These are phyloP conservation scores for Passer montanus DNA, from an alignment of 2,113 vertebrate species.

Conservation along the genomic window DNA sequence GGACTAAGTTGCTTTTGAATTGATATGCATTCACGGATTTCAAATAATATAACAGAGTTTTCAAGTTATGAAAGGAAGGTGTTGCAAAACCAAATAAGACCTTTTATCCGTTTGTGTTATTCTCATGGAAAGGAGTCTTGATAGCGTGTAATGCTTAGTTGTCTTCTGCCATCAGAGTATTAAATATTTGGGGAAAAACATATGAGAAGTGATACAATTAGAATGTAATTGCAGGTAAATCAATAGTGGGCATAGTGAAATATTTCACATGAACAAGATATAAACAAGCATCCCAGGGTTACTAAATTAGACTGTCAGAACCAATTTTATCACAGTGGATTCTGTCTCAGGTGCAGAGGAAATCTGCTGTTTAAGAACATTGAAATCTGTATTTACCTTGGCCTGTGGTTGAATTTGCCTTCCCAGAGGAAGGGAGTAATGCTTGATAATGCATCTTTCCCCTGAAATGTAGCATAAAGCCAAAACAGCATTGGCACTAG, in stretches of 20 bases:
- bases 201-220: not conserved
- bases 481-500: not conserved
- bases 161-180: not conserved
- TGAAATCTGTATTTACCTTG: not conserved
- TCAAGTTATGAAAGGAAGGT: not conserved
- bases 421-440: not conserved
- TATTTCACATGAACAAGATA: not conserved
- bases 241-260: not conserved
- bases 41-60: not conserved
- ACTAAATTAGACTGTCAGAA: not conserved
- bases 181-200: not conserved
- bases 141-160: not conserved
- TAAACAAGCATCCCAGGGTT: not conserved
- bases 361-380: not conserved
- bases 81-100: not conserved
- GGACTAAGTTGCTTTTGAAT: not conserved
- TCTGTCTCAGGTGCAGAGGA: not conserved
- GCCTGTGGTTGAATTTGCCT: not conserved
- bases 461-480: not conserved
- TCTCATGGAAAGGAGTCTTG: not conserved
- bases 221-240: constrained; percentile 14
- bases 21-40: not conserved
- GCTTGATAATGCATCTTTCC: not conserved
- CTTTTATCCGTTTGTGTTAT: not conserved
- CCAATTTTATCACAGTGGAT: not conserved